Evolutionary conservation across 2,888 invertebrate species (phyloP), one percentile per base, ranked within the genome.

Genomic region (Craniophora ligustri): DNA sequence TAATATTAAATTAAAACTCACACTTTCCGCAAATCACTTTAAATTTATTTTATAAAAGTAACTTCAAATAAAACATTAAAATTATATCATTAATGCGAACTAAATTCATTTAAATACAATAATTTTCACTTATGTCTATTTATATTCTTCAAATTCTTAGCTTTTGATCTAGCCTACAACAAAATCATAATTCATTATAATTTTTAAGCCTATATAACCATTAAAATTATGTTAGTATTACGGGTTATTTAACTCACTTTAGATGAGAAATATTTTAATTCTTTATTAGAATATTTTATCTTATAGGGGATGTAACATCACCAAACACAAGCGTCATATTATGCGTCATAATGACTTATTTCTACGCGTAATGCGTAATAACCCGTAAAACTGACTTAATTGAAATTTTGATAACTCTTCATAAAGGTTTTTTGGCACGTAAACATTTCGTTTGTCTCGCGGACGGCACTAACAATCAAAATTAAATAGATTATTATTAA

Each of bases 21-120:
- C 38, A 38, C 38, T 21, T 32, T 74, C 81, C 77, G 83, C 82
- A 87, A 88, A 83, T 86, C 81, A 88, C 80, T 83, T 87, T 78
- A 83, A 78, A 82, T 86, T 86, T 87, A 86, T 86, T 88, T 76
- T 88, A 87, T 86, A 89, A 89, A 89, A 89, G 78, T 88, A 89
- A 88, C 83, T 79, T 61, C 79, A 79, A 86, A 84, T 80, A 68
- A 84, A 84, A 84, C 78, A 78, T 78, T 71, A 65, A 77, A 82
- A 75, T n/a, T n/a, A n/a, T n/a, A n/a, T 79, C 67, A 79, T 71
- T 41, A 64, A 81, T 79, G 87, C 86, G 69, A 86, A 86, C 76
- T 51, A 65, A 77, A 76, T 55, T 65, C 75, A 73, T 72, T 70
- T 65, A 67, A 60, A 57, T 71, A 63, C 32, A 61, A 49, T 67